Evolutionary conservation across 2,888 invertebrate species (phyloP), one percentile per base, ranked within the genome.

Genomic region (Erpobdella octoculata): DNA sequence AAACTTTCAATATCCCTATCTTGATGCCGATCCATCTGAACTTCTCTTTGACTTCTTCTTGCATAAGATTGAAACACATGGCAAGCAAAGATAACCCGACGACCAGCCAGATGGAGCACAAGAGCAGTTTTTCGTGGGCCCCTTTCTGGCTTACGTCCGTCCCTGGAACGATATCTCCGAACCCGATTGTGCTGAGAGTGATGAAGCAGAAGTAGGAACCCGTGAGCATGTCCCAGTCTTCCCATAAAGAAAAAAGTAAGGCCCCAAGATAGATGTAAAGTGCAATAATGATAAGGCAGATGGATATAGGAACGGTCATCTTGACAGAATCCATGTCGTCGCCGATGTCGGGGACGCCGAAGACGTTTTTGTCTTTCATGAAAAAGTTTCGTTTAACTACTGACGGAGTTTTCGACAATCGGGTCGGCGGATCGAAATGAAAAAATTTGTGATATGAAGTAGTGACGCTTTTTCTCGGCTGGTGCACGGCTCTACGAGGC

Each of bases 211-310:
- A 84, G 76, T 84, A 84, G 69, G 83, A 83, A 68, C 93, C 94
- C 78, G 95, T 93, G 74, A 96, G 86, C 80, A 90, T 89, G 77
- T 89, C 89, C 96, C 96, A 96, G 53, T 89, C 88, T 72, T 97
- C 96, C 92, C 94, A 96, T 79, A 89, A 86, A 2, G 90, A 89
- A 83, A 97, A 97, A 68, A 97, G 86, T 80, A 91, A 86, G 0
- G 94, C 93, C 28, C 97, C 96, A 73, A 91, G 91, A 79, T 91
- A 88, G 72, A 92, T 89, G 81, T 91, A 90, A 79, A 90, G 89
- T 77, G 93, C 88, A 88, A 96, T 92, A 76, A 94, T 91, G 74
- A 90, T 87, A 38, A 95, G 86, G 83, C 94, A 95, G 61, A 95
- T 86, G 70, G 91, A 85, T 58, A 96, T 90, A 15, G 95, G 95